Base-by-base conservation (phyloP, 2,888 invertebrate genomes). In the Digitonthophagus gazella region DNA sequence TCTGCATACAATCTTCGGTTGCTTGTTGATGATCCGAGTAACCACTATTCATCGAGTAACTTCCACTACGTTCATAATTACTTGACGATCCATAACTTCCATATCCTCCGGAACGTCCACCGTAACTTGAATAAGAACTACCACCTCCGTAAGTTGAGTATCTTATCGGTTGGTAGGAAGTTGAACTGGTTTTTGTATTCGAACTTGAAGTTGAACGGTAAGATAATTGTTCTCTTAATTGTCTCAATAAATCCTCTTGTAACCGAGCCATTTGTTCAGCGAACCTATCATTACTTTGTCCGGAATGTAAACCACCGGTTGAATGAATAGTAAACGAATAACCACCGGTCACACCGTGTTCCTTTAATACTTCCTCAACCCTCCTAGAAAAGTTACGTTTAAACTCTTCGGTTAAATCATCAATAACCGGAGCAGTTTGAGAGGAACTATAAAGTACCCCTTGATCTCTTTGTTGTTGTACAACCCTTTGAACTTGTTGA, bases 331-430 rank as follows among this genome's bases (percentile, higher is more conserved):
- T 72, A 18, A 73, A 75, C 15, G 75, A 75, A 19, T 75, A 73
- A 15, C 75, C 74, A 18, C 76, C 74, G 55, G 73, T 72, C 6
- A 71, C 72, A 16, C 74, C 75, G 66, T 72, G 75, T 65, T 76
- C 75, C 20, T 75, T 75, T 44, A 76, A 58, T 5, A 69, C 68
- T 65, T 76, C 68, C 64, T 80, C 76, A 2, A 82, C 67, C 64
- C 80, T 78, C 67, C 77, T 73, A 0, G 82, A 81, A 5, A 82
- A 72, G 70, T 83, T 83, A 22, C 78, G 74, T 67, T 79, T 79
- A 8, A 83, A 69, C 67, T 83, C 81, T 14, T 80, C 77, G n/a
- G 76, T 74, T 1, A 83, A 73, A 67, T 79, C 75, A 68, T 78
- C 76, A 20, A 78, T 71, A 6, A 76, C 72, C 1, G 71, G 69